Conservation (phyloP, 2,113 vertebrate species). For the Antigone vipio region DNA sequence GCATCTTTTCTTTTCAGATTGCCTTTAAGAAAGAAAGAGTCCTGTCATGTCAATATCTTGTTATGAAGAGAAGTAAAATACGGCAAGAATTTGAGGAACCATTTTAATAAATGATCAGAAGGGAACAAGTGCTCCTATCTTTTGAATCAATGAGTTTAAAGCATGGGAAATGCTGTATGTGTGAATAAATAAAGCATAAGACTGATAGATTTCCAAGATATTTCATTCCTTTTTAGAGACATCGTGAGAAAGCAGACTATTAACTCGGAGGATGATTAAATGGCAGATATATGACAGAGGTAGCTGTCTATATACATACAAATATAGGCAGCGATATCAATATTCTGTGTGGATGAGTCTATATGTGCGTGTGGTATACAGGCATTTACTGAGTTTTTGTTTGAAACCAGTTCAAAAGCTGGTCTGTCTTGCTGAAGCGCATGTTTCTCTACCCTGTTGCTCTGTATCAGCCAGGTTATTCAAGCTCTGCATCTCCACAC, state of each 20-base stretch:
- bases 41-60: background rate
- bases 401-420: background rate
- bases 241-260: background rate
- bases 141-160: background rate
- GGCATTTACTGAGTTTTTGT: background rate
- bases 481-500: background rate
- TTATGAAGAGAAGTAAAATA: background rate
- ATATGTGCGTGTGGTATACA: rapidly evolving
- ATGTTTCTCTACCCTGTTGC: background rate
- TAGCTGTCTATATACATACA: background rate
- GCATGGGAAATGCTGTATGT: background rate
- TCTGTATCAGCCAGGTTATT: background rate
- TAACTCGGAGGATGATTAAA: background rate
- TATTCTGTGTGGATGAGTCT: background rate
- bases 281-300: background rate
- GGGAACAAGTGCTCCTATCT: background rate
- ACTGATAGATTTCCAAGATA: background rate
- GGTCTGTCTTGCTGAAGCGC: background rate
- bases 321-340: background rate
- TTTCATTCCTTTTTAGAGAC: background rate
- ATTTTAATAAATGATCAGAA: background rate
- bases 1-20: background rate
- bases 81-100: background rate
- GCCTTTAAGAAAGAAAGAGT: background rate
- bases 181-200: background rate